Percentiles rank a stretch among this genome's conserved stretches.
Evolutionary conservation across 2,113 vertebrate genomes (phyloP).

Genomic region (Calonectris borealis): DNA sequence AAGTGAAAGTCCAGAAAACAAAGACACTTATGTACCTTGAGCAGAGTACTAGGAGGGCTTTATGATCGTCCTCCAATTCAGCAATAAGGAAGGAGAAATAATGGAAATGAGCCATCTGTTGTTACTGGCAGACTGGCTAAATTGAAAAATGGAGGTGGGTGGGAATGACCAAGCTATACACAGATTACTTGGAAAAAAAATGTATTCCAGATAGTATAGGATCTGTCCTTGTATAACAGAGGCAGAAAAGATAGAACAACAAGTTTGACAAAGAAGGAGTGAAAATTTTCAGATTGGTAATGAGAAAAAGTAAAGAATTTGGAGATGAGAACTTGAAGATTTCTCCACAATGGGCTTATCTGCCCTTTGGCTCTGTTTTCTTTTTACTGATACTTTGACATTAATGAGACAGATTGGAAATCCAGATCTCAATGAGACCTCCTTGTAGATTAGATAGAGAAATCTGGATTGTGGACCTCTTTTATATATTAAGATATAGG

Average conservation of each 20-base stretch:
- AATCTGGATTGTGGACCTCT: not conserved
- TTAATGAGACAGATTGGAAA: not conserved
- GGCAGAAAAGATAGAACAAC: not conserved
- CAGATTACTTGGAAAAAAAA: not conserved
- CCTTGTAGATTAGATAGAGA: not conserved
- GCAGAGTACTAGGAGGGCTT: not conserved
- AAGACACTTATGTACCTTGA: not conserved
- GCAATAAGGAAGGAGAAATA: not conserved
- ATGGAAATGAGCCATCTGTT: not conserved
- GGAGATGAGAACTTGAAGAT: not conserved
- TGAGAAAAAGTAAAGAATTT: not conserved
- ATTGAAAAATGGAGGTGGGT: not conserved
- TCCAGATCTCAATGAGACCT: not conserved
- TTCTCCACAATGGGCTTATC: not conserved
- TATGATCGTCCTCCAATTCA: not conserved
- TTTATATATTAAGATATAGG: not conserved
- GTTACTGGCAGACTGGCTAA: not conserved
- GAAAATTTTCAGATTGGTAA: not conserved
- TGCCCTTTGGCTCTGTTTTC: not conserved
- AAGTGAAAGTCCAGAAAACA: not conserved
- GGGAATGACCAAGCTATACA: not conserved
- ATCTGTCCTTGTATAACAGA: not conserved
- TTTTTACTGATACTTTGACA: not conserved
- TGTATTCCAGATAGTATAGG: fast-evolving
- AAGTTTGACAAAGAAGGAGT: not conserved